Percentiles rank a stretch among this genome's conserved stretches.
Conservation (phyloP, 2,113 vertebrate genomes). For the Nipponia nippon region DNA sequence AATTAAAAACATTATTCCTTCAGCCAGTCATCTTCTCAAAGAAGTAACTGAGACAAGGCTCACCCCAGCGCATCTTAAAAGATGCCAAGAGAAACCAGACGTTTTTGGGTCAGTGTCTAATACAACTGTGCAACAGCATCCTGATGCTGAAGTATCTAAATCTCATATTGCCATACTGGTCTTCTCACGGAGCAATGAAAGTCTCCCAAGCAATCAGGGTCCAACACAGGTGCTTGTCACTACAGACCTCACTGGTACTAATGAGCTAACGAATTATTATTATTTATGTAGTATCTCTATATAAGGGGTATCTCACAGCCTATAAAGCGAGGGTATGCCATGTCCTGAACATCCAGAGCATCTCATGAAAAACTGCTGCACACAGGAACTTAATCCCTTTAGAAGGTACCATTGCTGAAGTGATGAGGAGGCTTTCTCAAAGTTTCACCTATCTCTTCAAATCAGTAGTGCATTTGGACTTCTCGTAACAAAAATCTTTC, state of each 20-base stretch:
- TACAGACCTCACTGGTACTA: background rate
- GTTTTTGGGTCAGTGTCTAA: background rate
- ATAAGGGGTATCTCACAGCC: background rate
- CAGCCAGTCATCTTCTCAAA: background rate
- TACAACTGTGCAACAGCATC: accelerated
- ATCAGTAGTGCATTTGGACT: background rate
- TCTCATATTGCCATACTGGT: background rate
- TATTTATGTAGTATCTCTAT: background rate
- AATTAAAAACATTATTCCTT: background rate
- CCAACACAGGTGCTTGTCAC: background rate
- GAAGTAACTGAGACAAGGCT: background rate
- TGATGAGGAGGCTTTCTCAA: background rate
- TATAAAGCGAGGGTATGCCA: background rate
- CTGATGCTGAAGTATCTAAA: background rate
- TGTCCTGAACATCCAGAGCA: background rate
- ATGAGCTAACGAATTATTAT: background rate
- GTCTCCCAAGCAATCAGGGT: background rate
- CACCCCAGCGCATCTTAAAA: background rate
- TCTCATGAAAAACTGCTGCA: background rate
- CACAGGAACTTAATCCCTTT: background rate
- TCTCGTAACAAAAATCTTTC: background rate
- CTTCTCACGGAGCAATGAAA: background rate
- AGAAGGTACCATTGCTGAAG: background rate
- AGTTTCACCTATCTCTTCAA: background rate
- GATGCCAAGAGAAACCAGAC: background rate